Evolutionary conservation across 2,797 vertebrate genomes (phyloP).

Genomic region (Champsocephalus gunnari): DNA sequence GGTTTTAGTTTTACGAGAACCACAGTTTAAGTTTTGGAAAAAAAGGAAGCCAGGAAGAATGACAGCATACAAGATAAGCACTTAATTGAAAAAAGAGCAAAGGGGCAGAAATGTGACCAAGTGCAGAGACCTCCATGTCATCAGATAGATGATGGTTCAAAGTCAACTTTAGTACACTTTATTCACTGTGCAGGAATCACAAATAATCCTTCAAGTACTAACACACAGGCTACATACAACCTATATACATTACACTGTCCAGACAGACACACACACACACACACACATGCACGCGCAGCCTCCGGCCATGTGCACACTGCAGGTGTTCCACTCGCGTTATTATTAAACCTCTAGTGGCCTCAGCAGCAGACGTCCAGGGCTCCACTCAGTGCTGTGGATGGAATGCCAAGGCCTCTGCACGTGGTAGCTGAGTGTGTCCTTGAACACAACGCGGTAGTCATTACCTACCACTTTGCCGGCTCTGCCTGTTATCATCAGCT

Average conservation of each 20-base stretch:
- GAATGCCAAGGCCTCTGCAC: conserved; percentile 58
- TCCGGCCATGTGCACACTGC: conserved; percentile 70
- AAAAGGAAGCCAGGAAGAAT: conserved; percentile 5
- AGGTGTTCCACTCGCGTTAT: conserved; percentile 73
- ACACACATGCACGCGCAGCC: conserved; percentile 27
- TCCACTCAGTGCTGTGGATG: conserved; percentile 36
- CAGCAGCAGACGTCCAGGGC: conserved; percentile 52
- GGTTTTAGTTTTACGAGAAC: conserved; percentile 38
- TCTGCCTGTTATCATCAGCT: conserved; percentile 68
- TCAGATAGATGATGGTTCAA: conserved; percentile 42
- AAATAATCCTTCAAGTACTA: conserved; percentile 25
- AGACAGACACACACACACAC: conserved; percentile 43
- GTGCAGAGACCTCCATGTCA: conserved; percentile 22
- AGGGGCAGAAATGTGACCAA: conserved; percentile 5
- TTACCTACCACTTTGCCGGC: conserved; percentile 63
- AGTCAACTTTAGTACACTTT: conserved; percentile 47
- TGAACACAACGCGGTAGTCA: conserved; percentile 67
- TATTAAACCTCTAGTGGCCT: conserved; percentile 69
- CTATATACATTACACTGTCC: conserved; percentile 59
- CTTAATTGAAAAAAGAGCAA: neutral
- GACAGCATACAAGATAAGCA: conserved; percentile 12
- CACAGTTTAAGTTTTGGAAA: neutral
- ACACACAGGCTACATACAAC: conserved; percentile 11
- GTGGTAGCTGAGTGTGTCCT: conserved; percentile 71
- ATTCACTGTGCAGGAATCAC: conserved; percentile 27